Evolutionary conservation across 2,797 vertebrate species (phyloP), one percentile per base, ranked within the genome.

Genomic region (Coregonus sp.): DNA sequence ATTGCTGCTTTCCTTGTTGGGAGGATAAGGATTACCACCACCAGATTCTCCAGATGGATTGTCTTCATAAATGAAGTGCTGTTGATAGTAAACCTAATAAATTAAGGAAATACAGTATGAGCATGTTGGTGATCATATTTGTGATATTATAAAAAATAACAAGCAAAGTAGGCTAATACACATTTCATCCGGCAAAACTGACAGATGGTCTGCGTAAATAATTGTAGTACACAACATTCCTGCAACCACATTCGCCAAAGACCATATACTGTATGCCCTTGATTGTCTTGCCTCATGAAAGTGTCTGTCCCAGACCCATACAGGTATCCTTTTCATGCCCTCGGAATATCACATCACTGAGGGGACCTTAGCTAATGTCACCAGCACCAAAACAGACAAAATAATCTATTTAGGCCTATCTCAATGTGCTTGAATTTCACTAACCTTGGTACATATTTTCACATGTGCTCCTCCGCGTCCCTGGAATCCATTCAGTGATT

Each of bases 311-410:
- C 0, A 37, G 59, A 51, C 70, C 71, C 31, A 33, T 70, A 79
- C 59, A 77, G 72, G 73, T 65, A 85, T 86, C 74, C 47, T 77
- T 82, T 87, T 84, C 74, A 35, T 73, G 70, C 73, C 73, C 75
- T 63, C 52, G 37, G 80, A 80, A 78, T 56, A 37, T 33, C 50
- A 80, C 29, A 72, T 84, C 80, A 51, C 73, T 74, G 70, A 72
- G 52, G 69, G 51, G 71, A 82, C 65, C 65, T 68, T 59, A 74
- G 72, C 72, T 73, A 78, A 82, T 56, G 78, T 82, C 75, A 73
- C 51, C 61, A 66, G 65, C 70, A 74, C 76, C 81, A 74, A 76
- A 81, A 80, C 67, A 66, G 35, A 68, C 73, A 82, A 80, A 78
- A 78, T 75, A 67, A 68, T 72, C 31, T 85, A 82, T 85, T 70